Evolutionary conservation across 1,140 invertebrate genomes (phyloP), one percentile per base, ranked within the genome.

Genomic region (Parapsyche elsis): DNA sequence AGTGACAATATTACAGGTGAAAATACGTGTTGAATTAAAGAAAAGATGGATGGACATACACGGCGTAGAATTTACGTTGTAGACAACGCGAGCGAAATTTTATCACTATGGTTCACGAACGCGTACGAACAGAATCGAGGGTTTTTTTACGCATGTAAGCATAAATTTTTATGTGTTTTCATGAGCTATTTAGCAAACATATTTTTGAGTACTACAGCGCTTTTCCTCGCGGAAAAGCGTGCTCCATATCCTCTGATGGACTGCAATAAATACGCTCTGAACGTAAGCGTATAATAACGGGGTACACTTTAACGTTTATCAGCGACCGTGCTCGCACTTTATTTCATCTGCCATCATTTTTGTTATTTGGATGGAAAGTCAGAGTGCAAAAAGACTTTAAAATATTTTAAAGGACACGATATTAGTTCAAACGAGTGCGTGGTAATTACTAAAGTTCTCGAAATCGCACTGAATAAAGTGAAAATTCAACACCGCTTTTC

Each of bases 401-500:
- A 67, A 67, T 67, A 67, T 67, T 67, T n/a, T 67, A 67, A 67
- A 67, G 64, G 64, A 67, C 64, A 23, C 64, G 64, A 67, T 5
- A 67, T 67, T 67, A 67, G 12, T 67, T 21, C 24, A 67, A 67
- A 67, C 64, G 24, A 67, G 64, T 67, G 64, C 21, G 64, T 23
- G 24, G 64, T 67, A 67, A 67, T 67, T 67, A 30, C 23, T 19
- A 67, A 67, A 67, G 0, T 67, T 67, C 26, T 14, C 64, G 16
- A 53, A 53, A 53, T 53, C 10, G 49, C 49, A 53, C 30, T 53
- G 49, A 53, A 53, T 53, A 53, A 53, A 53, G 49, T 12, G 49
- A 53, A 53, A 67, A 67, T 14, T 12, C 64, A 12, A 12, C 24
- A 23, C 24, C 23, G 64, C 9, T 26, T 67, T 67, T 61, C 59